phyloP scores from a whole-genome alignment of 2,888 invertebrate genomes.

The Xanthia icteritia region DNA sequence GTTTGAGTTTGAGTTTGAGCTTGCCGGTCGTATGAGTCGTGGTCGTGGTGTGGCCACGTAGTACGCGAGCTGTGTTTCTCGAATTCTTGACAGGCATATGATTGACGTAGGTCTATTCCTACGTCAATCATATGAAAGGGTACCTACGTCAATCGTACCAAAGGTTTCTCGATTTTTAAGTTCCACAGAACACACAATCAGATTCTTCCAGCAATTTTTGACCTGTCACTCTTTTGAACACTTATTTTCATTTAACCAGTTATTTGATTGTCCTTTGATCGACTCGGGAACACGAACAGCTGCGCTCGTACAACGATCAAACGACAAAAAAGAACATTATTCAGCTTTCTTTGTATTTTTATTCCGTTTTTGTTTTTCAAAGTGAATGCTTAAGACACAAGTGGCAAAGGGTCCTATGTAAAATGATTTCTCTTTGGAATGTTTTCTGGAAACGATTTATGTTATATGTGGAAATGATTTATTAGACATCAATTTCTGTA shows the following conservation, averaged over 20 bases:
- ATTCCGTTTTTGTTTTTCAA: slow-evolving; percentile 31
- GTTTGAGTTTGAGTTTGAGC: no score
- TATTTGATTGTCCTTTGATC: background rate
- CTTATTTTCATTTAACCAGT: background rate
- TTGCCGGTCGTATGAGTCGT: background rate
- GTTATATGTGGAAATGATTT: no score
- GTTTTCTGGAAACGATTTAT: background rate
- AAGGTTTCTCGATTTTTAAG: background rate
- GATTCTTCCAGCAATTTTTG: background rate
- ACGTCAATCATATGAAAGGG: no score
- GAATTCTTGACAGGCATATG: background rate
- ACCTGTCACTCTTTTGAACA: background rate
- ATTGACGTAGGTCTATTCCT: background rate
- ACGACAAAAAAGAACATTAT: slow-evolving; percentile 14
- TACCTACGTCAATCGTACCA: no score
- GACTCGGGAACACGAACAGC: background rate
- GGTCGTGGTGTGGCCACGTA: background rate
- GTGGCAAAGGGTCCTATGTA: background rate
- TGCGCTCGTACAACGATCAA: slow-evolving; percentile 2
- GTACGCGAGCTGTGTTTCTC: no score
- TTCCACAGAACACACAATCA: background rate
- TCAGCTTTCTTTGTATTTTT: slow-evolving; percentile 2
- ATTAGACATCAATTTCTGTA: background rate
- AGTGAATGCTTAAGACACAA: slow-evolving; percentile 1
- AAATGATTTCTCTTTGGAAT: background rate